Base-by-base conservation (phyloP, 2,113 vertebrate genomes). In the Anguilla rostrata region DNA sequence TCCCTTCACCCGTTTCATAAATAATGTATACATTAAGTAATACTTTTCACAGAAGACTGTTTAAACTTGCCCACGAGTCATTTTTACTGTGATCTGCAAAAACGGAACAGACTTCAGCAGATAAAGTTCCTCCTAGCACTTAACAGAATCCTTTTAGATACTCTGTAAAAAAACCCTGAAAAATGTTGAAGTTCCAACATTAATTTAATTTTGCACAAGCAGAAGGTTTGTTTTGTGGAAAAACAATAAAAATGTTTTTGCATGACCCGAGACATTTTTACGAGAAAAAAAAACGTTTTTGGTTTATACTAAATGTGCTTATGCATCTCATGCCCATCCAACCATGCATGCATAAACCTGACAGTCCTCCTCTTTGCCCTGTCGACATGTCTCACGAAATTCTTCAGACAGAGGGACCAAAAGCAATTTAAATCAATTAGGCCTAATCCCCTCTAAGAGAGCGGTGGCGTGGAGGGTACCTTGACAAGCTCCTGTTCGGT, bases 401-500 rank as follows among this genome's bases (percentile, higher is more conserved):
- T 93, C 91, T 93, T 94, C 91, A 93, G 95, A 93, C 91, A 93
- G 93, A 90, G 91, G 94, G 94, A 94, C 92, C 94, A 93, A 95
- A 94, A 93, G 92, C 92, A 95, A 92, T 90, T 91, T 91, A 96
- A 95, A 92, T 94, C 93, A 94, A 95, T 95, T 95, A 96, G 92
- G 92, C 91, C 88, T 92, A 95, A 95, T 93, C 90, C 89, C 89
- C 66, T 93, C 89, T 90, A 88, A 83, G 80, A 85, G 90, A 79
- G 86, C 26, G 3, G 8, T 85, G 14, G 80, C 34, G 22, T 22
- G 20, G 84, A 85, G 63, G 89, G 92, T 96, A 99, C 98, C 98
- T 97, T 99, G 98, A 95, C 98, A 99, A 41, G 98, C 98, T 88
- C 98, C 98, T 0, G 97, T 98, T 85, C 97, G 97, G 87, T 99